These are phyloP conservation scores for Globodera rostochiensis DNA, from an alignment of 1,140 invertebrate species.

Conservation along the genomic window DNA sequence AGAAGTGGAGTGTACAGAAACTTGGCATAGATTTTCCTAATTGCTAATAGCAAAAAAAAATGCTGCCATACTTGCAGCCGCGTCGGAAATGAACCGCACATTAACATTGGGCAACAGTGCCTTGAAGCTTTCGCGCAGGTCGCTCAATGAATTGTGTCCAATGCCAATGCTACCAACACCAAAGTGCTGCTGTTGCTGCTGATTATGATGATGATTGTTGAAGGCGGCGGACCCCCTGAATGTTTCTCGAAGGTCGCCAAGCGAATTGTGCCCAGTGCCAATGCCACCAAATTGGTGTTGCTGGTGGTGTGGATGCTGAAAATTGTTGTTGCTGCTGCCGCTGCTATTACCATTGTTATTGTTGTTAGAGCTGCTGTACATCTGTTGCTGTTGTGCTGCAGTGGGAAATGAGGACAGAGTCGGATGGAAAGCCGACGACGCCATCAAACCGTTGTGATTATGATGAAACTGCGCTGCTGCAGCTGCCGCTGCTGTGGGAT, in stretches of 20 bases:
- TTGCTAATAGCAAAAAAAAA: too few relatives aligned
- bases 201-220: constrained; percentile 10
- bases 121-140: constrained; percentile 49
- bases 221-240: constrained; percentile 16
- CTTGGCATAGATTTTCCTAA: too few relatives aligned
- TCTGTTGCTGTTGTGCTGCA: constrained; percentile 16
- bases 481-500: not conserved
- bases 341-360: not conserved
- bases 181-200: not conserved
- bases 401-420: not conserved
- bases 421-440: not conserved
- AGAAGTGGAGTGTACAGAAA: too few relatives aligned
- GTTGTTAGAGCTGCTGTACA: not conserved
- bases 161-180: not conserved
- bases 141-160: constrained; percentile 28
- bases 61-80: constrained; percentile 15
- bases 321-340: constrained; percentile 22
- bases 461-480: too few relatives aligned
- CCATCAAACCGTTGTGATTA: not conserved
- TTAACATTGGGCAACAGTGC: constrained; percentile 58
- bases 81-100: constrained; percentile 45
- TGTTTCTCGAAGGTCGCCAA: constrained; percentile 27
- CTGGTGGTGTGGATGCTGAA: not conserved
- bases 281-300: constrained; percentile 3
- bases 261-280: constrained; percentile 6